These are phyloP conservation scores for Pangasius larnaudii DNA, from an alignment of 2,797 vertebrate genomes.

Conservation along the genomic window DNA sequence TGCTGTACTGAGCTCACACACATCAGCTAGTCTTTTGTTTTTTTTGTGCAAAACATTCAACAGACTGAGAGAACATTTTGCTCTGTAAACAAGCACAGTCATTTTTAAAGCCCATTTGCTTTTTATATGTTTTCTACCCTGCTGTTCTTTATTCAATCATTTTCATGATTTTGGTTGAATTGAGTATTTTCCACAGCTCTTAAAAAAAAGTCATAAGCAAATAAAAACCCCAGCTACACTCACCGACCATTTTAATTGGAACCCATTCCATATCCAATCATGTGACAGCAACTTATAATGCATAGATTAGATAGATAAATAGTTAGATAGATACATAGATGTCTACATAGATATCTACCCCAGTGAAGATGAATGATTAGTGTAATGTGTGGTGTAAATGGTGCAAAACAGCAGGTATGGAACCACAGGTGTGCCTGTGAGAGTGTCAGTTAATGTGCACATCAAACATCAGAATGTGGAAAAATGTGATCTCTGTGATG, in stretches of 20 bases:
- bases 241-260: not conserved
- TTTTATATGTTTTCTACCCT: slow-evolving; percentile 1
- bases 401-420: not conserved
- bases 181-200: not conserved
- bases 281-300: not conserved
- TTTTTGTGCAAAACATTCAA: slow-evolving; percentile 14
- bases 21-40: not conserved
- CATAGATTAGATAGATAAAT: not conserved
- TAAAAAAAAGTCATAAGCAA: not conserved
- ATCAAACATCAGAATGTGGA: not conserved
- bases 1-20: not conserved
- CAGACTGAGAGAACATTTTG: slow-evolving; percentile 17
- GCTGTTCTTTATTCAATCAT: not conserved
- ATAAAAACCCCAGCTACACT: not conserved
- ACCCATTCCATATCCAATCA: not conserved
- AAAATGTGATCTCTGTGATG: not conserved
- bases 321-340: not conserved
- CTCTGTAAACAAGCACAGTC: slow-evolving; percentile 21
- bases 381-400: too few relatives aligned
- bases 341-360: not conserved
- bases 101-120: not conserved
- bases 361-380: too few relatives aligned
- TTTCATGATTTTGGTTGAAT: slow-evolving; percentile 7
- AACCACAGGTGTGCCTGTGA: not conserved
- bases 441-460: not conserved